Conservation (phyloP, 2,888 invertebrate genomes). For the Bembecia ichneumoniformis region DNA sequence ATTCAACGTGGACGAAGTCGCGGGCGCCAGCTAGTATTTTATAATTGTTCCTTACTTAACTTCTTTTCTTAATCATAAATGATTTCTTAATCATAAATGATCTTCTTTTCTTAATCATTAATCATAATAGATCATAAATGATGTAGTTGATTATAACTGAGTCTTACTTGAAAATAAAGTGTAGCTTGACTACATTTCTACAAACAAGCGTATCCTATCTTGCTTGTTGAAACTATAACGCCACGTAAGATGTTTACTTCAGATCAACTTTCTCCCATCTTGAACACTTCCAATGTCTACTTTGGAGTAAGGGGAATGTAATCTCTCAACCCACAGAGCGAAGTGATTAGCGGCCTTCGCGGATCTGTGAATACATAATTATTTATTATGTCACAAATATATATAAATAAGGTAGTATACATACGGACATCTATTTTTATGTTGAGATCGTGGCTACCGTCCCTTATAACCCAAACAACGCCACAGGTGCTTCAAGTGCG, state of each 20-base stretch:
- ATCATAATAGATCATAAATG: not conserved
- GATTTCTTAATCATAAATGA: no score
- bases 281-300: constrained; percentile 3
- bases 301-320: not conserved
- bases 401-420: not conserved
- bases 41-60: no score
- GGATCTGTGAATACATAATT: no score
- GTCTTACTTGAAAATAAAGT: not conserved
- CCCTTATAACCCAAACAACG: no score
- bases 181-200: constrained; percentile 2
- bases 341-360: not conserved
- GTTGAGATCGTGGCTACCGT: no score
- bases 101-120: no score
- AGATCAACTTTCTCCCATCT: constrained; percentile 5
- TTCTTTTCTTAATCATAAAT: no score
- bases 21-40: no score
- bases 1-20: no score
- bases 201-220: constrained; percentile 4
- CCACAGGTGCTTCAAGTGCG: no score
- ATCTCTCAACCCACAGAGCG: constrained; percentile 3
- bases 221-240: constrained; percentile 3
- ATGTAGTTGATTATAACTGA: not conserved
- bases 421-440: not conserved
- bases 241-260: constrained; percentile 3
- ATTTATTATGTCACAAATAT: not conserved